Evolutionary conservation across 2,113 vertebrate species (phyloP), one percentile per base, ranked within the genome.

Genomic region (Rhipidura dahli): DNA sequence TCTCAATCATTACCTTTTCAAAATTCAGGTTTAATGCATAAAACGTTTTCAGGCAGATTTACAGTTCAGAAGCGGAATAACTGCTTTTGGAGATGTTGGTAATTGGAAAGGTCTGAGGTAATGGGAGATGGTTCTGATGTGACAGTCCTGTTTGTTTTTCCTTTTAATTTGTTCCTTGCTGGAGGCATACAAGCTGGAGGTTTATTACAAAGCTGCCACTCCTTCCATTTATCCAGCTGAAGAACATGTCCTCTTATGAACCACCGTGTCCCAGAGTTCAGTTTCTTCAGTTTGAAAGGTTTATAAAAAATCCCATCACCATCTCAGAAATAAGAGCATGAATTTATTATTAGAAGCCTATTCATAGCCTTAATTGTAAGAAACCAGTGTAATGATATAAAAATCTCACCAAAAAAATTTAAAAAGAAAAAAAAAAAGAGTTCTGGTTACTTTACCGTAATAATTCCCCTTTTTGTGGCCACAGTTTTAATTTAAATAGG

Each of bases 161-260:
- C 56, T 96, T 86, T 85, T 83, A 71, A 85, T 93, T 84, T 93
- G 54, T 77, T 79, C 76, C 63, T 96, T 85, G 57, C 81, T 82
- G 40, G 64, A 78, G 56, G 83, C 83, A 11, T 44, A 17, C 4
- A 37, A 31, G 60, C 82, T 60, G 44, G 70, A 83, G 66, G 37
- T 63, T 81, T 89, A 70, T 87, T 87, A 75, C 69, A 94, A 93
- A 87, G 37, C 91, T 89, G 69, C 78, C 78, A 91, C 83, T 96
- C 92, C 94, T 95, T 91, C 60, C n/a, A 11, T 79, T 97, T 86
- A 78, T 72, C 53, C 54, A 64, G 47, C 70, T 76, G 54, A 87
- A 88, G 83, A 94, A 73, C 33, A 4, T 7, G 37, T 79, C 39
- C 49, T 86, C 3, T 75, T 87, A 73, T 1, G 9, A 83, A 91